These are phyloP conservation scores for Lepidurus packardi DNA, from an alignment of 1,140 invertebrate genomes.

Conservation along the genomic window DNA sequence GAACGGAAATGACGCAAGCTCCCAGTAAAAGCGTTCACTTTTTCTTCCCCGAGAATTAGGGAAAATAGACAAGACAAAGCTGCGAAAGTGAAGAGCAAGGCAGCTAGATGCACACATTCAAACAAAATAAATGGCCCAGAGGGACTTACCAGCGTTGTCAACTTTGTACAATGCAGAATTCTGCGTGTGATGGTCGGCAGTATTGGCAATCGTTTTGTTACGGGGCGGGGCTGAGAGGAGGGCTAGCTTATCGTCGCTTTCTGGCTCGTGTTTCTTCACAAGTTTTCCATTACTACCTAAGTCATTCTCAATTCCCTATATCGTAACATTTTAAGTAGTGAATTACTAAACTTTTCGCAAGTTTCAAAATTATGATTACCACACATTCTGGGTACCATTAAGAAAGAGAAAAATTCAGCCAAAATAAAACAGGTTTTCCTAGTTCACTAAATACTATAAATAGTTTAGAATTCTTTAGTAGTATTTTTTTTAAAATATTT, in stretches of 20 bases:
- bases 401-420: too few relatives aligned
- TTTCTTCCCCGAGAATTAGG: too few relatives aligned
- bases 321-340: too few relatives aligned
- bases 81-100: not conserved
- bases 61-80: not conserved
- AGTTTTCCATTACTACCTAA: not conserved
- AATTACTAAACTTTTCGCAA: too few relatives aligned
- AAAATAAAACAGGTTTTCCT: too few relatives aligned
- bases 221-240: not conserved
- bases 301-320: conserved; percentile 34
- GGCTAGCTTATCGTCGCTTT: not conserved
- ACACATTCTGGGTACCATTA: too few relatives aligned
- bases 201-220: not conserved
- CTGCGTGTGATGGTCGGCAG: not conserved
- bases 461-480: too few relatives aligned
- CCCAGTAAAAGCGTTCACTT: not conserved
- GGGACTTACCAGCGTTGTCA: not conserved
- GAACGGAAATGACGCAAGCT: not conserved
- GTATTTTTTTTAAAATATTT: too few relatives aligned
- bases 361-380: too few relatives aligned
- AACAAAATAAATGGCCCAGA: not conserved
- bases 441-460: too few relatives aligned
- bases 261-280: not conserved
- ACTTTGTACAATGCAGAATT: not conserved
- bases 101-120: not conserved